These are phyloP conservation scores for Oxycera nigricornis DNA, from an alignment of 2,888 invertebrate species.

Conservation along the genomic window DNA sequence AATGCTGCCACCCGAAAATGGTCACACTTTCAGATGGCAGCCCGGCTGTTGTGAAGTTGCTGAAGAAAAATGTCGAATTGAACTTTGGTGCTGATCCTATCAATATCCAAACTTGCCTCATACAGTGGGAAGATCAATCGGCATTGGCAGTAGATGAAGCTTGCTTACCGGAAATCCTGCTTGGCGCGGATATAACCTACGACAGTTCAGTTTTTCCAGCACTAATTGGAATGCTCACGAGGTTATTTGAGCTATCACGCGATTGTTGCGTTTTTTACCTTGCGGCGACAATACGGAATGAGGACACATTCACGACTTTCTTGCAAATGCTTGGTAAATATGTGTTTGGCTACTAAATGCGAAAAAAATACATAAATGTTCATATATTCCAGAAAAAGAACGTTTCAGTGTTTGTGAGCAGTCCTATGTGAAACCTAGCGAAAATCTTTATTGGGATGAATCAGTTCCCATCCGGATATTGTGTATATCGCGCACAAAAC, in stretches of 20 bases:
- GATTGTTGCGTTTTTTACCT: slow-evolving; percentile 62
- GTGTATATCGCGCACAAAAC: too few species aligned
- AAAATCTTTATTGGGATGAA: slow-evolving; percentile 34
- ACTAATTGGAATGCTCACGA: slow-evolving; percentile 62
- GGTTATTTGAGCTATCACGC: slow-evolving; percentile 56
- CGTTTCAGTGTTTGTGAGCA: not conserved
- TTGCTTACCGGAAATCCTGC: slow-evolving; percentile 62
- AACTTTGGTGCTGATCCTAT: slow-evolving; percentile 62
- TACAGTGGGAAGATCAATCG: slow-evolving; percentile 65
- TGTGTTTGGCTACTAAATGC: not conserved
- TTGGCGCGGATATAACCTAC: slow-evolving; percentile 70
- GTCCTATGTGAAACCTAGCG: not conserved
- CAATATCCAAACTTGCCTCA: slow-evolving; percentile 25
- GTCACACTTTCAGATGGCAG: slow-evolving; percentile 77
- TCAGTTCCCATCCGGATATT: slow-evolving; percentile 27
- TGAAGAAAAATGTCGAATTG: slow-evolving; percentile 69
- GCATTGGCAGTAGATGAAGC: slow-evolving; percentile 51
- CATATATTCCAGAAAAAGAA: slow-evolving; percentile 14
- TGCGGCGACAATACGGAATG: slow-evolving; percentile 71
- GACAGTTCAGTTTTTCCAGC: slow-evolving; percentile 65
- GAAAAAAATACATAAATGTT: not conserved
- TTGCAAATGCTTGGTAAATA: slow-evolving; percentile 64
- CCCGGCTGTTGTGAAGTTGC: slow-evolving; percentile 67
- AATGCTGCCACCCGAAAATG: slow-evolving; percentile 64
- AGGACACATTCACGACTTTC: slow-evolving; percentile 69